Evolutionary conservation across 2,888 invertebrate genomes (phyloP).

Genomic region (Lomographa bimaculata): DNA sequence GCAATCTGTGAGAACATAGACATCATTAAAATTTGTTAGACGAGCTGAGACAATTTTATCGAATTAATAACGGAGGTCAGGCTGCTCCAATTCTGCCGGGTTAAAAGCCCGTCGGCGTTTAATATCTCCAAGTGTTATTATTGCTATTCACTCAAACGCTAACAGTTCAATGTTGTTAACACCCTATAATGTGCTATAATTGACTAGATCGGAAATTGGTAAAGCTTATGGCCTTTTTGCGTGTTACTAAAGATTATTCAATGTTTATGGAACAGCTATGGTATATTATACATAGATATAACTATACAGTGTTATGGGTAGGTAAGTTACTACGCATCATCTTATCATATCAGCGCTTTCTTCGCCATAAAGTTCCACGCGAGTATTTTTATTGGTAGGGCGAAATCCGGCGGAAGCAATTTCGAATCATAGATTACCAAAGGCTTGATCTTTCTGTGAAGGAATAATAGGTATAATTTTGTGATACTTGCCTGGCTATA

Average conservation of each 20-base stretch:
- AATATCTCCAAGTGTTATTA: constrained; percentile 1
- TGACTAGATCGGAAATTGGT: constrained; percentile 12
- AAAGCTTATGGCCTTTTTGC: constrained; percentile 12
- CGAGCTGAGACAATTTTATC: constrained; percentile 15
- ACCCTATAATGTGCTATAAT: constrained; percentile 7
- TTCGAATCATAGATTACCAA: too few species aligned
- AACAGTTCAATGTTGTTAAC: constrained; percentile 2
- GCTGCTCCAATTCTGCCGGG: constrained; percentile 7
- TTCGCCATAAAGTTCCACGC: too few species aligned
- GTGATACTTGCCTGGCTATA: too few species aligned
- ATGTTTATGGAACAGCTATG: constrained; percentile 1
- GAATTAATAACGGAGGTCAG: constrained; percentile 25
- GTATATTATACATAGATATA: neutral
- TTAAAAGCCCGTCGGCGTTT: constrained; percentile 7
- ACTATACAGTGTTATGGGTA: too few species aligned
- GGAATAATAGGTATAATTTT: too few species aligned
- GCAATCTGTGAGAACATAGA: constrained; percentile 19
- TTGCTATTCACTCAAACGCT: neutral
- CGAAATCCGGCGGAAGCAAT: too few species aligned
- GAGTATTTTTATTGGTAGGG: too few species aligned
- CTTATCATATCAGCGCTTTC: too few species aligned
- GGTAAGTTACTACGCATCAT: too few species aligned
- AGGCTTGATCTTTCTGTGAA: too few species aligned
- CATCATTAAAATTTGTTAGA: constrained; percentile 13
- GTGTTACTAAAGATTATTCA: constrained; percentile 5